phyloP scores from a whole-genome alignment of 2,113 vertebrate species.

The Riparia riparia region DNA sequence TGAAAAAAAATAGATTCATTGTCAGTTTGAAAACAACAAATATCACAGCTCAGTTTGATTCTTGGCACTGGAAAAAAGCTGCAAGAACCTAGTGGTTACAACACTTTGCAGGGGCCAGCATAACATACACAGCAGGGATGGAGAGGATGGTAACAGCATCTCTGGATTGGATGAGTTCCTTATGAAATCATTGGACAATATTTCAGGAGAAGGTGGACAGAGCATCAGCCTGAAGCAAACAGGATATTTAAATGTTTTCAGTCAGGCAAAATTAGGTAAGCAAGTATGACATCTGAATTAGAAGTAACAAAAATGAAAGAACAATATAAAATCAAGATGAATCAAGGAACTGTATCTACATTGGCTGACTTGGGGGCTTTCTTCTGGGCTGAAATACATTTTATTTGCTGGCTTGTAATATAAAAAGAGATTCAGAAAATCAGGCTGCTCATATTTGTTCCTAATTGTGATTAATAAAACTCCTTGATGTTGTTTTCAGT shows the following conservation, averaged over 20 bases:
- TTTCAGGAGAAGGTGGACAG: background rate
- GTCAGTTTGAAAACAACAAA: slow-evolving; percentile 5
- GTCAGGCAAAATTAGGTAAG: background rate
- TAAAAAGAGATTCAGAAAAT: background rate
- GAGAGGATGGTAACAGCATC: background rate
- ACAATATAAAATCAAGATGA: background rate
- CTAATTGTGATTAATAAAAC: background rate
- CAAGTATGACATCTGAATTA: background rate
- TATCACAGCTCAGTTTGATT: slow-evolving; percentile 18
- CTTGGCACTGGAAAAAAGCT: background rate
- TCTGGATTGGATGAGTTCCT: background rate
- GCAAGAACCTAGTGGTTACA: background rate
- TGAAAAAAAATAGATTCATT: background rate
- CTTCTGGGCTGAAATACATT: background rate
- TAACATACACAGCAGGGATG: background rate
- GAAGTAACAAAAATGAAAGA: background rate
- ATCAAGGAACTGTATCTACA: background rate
- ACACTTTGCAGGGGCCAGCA: background rate
- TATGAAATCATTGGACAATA: background rate
- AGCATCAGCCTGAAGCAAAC: background rate
- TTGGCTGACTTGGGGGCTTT: background rate
- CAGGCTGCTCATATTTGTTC: background rate
- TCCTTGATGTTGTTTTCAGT: background rate
- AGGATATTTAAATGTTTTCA: background rate
- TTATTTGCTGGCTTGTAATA: background rate